A percentile compares a stretch with the other conserved stretches of the same genome.
phyloP scores from a whole-genome alignment of 2,113 vertebrate species.

The Gallinago paraguaiae region DNA sequence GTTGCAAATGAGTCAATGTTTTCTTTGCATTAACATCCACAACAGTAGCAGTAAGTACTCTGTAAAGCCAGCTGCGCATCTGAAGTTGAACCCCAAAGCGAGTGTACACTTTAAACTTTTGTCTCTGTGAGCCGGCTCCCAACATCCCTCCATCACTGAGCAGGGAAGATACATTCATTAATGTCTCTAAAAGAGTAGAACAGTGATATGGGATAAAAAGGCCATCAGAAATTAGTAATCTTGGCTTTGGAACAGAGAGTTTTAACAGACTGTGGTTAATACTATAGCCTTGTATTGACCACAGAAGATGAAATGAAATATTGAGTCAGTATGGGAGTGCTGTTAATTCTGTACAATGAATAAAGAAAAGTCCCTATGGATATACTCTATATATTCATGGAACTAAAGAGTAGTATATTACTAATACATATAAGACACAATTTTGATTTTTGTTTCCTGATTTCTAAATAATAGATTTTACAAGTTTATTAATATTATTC shows the following conservation, averaged over 20 bases:
- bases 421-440: neutral
- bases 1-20: neutral
- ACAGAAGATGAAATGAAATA: neutral
- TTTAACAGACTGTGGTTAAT: neutral
- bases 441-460: neutral
- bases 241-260: neutral
- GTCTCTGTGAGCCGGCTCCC: neutral
- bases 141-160: neutral
- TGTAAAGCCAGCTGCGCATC: rapidly evolving
- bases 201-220: neutral
- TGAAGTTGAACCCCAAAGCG: neutral
- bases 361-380: neutral
- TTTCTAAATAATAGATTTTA: neutral
- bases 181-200: neutral
- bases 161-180: neutral
- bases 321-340: neutral
- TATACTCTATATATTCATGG: neutral
- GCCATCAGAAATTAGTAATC: neutral
- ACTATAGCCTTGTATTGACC: neutral
- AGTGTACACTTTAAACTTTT: neutral
- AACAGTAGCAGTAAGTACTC: neutral
- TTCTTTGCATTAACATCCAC: neutral
- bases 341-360: neutral
- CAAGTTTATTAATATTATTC: neutral
- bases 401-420: neutral